Evolutionary conservation across 2,888 invertebrate species (phyloP).

Genomic region (Drosophila crucigera): DNA sequence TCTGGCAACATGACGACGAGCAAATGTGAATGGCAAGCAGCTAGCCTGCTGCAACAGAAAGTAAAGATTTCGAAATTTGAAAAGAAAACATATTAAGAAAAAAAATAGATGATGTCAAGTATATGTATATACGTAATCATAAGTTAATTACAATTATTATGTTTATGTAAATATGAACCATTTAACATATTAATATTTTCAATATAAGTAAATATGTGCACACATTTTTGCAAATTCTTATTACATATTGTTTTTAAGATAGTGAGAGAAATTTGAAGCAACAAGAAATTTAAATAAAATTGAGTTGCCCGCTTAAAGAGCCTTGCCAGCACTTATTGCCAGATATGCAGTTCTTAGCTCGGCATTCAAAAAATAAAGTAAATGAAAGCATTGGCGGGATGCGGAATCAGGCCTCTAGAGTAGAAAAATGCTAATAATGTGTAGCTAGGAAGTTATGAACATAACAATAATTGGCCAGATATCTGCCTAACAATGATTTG

Average conservation of each 20-base stretch:
- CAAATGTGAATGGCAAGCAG: background rate
- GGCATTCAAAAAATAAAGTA: background rate
- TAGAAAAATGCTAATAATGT: background rate
- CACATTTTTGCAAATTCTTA: too few relatives aligned
- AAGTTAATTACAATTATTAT: background rate
- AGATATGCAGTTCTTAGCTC: background rate
- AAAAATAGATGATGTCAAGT: background rate
- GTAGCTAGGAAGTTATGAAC: background rate
- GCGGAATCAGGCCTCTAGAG: background rate
- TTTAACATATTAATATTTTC: background rate
- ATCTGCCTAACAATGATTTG: constrained; percentile 6
- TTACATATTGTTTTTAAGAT: background rate
- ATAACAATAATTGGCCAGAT: background rate
- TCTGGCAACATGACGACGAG: background rate
- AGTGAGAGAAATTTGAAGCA: background rate
- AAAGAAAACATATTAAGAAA: background rate
- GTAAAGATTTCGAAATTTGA: background rate
- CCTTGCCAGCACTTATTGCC: background rate
- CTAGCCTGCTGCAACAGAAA: too few relatives aligned
- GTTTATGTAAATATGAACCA: background rate
- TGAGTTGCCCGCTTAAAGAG: background rate
- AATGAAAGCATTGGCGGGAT: background rate
- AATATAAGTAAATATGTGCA: background rate
- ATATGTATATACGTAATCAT: background rate
- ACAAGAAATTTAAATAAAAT: background rate